Percentiles rank a stretch among this genome's conserved stretches.
phyloP scores from a whole-genome alignment of 92 coral and sea anemone genomes.

The Porites evermanni region DNA sequence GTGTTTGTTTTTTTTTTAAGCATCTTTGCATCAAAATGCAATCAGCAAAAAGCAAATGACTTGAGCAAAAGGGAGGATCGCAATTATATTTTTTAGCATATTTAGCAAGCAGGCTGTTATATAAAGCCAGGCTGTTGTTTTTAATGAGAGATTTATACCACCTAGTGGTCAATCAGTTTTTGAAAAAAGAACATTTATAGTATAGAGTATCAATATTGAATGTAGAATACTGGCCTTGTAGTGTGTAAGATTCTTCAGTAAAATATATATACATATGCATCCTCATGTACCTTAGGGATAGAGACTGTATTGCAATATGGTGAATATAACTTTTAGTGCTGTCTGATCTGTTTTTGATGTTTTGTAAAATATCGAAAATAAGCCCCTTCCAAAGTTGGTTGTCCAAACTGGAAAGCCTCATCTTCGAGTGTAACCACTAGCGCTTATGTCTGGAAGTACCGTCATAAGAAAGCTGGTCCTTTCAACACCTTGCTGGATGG shows the following conservation, averaged over 20 bases:
- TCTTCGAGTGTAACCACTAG: too few relatives aligned
- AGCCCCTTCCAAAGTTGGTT: too few relatives aligned
- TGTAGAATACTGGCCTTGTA: constrained; percentile 30
- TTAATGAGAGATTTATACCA: constrained; percentile 34
- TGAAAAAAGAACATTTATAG: constrained; percentile 36
- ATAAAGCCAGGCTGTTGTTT: constrained; percentile 27
- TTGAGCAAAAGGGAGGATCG: constrained; percentile 37
- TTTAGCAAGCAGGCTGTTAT: constrained; percentile 38
- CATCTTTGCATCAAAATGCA: not conserved
- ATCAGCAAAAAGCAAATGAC: not conserved
- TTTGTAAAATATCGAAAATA: not conserved
- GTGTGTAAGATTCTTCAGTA: constrained; percentile 34
- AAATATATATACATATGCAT: constrained; percentile 39
- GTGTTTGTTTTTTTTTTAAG: not conserved
- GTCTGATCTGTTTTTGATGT: not conserved
- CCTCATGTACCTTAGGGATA: constrained; percentile 28
- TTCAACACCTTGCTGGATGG: too few relatives aligned
- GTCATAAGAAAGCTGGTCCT: too few relatives aligned
- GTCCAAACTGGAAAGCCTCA: too few relatives aligned
- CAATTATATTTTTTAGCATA: constrained; percentile 39
- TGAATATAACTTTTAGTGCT: constrained; percentile 42
- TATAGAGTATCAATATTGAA: constrained; percentile 37
- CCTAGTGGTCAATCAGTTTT: constrained; percentile 39
- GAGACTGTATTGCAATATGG: constrained; percentile 25
- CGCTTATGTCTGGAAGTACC: too few relatives aligned